Conservation (phyloP, 1,140 invertebrate species). For the Globodera ellingtonae region DNA sequence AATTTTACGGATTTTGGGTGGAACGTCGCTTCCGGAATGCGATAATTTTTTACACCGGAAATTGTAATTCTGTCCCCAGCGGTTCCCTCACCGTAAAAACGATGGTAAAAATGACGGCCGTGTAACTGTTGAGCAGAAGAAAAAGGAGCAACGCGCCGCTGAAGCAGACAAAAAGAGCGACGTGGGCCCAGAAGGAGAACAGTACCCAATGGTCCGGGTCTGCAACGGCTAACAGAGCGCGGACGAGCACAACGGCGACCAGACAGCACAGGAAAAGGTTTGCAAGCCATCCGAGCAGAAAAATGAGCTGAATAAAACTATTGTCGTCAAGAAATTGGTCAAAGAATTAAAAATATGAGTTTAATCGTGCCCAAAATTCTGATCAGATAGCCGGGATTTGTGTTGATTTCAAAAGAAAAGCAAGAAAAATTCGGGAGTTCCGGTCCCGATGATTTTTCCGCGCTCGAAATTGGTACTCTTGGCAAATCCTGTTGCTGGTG, state of each 20-base stretch:
- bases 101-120: constrained; percentile 17
- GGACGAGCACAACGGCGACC: constrained; percentile 33
- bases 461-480: too few relatives aligned
- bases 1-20: not conserved
- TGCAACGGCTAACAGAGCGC: constrained; percentile 11
- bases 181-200: constrained; percentile 23
- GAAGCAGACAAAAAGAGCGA: constrained; percentile 25
- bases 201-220: constrained; percentile 19
- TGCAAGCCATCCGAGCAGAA: constrained; percentile 27
- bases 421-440: too few relatives aligned
- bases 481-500: too few relatives aligned
- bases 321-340: not conserved
- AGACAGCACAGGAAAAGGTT: constrained; percentile 28
- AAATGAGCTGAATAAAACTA: not conserved
- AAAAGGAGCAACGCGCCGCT: constrained; percentile 22
- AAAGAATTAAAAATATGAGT: not conserved
- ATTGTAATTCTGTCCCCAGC: too few relatives aligned
- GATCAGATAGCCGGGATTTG: too few relatives aligned
- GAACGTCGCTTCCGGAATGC: not conserved
- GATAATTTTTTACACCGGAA: too few relatives aligned
- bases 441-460: too few relatives aligned
- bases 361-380: too few relatives aligned
- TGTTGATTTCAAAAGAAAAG: too few relatives aligned
- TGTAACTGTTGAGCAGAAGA: constrained; percentile 20
- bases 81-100: constrained; percentile 27